Evolutionary conservation across 2,888 invertebrate species (phyloP).

Genomic region (Tenthredo amoena): DNA sequence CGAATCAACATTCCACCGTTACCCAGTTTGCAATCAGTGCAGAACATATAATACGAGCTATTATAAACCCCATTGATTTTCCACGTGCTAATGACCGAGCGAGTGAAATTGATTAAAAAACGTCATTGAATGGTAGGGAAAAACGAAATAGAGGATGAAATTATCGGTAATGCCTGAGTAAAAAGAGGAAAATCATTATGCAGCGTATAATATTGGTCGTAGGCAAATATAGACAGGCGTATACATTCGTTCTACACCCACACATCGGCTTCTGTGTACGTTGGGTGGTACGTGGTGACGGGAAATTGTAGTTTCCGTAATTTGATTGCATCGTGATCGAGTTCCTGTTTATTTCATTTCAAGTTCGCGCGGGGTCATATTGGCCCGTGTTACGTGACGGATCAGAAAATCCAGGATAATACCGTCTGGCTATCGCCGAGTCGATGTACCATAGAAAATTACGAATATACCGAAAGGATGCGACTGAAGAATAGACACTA

Average conservation of each 20-base stretch:
- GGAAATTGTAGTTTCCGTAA: constrained; percentile 63
- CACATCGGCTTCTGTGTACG: not conserved
- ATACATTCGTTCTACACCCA: not conserved
- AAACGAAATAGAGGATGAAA: not conserved
- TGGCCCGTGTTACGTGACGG: not conserved
- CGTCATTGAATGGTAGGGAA: not conserved
- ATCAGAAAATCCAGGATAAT: not conserved
- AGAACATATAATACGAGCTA: not conserved
- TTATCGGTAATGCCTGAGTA: not conserved
- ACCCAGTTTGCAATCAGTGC: constrained; percentile 21
- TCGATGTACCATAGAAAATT: not conserved
- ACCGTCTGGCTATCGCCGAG: not conserved
- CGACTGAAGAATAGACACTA: not conserved
- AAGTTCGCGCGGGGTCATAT: constrained; percentile 5
- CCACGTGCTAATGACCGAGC: constrained; percentile 4
- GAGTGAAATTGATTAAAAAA: not conserved
- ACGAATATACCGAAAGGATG: not conserved
- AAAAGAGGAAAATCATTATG: not conserved
- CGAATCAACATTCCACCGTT: constrained; percentile 40
- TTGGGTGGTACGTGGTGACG: constrained; percentile 18
- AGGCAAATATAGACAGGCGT: not conserved
- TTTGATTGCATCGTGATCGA: constrained; percentile 62
- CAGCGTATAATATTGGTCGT: not conserved
- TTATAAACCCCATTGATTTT: constrained; percentile 7
- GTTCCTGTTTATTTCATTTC: constrained; percentile 58